Base-by-base conservation (phyloP, 2,797 vertebrate genomes). In the Synaphobranchus kaupii region DNA sequence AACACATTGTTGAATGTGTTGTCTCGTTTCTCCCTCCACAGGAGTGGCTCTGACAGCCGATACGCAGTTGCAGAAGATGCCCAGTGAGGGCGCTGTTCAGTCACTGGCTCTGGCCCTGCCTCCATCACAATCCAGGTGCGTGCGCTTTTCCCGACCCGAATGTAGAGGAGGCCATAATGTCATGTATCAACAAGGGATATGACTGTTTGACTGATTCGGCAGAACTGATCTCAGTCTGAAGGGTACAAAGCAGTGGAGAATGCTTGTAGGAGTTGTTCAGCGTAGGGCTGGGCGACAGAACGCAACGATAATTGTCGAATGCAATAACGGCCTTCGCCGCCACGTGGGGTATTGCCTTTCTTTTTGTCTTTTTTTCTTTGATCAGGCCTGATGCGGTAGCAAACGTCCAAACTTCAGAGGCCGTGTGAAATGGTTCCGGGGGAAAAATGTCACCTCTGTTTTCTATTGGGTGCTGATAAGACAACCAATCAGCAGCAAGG, bases 51-150 rank as follows among this genome's bases (percentile, higher is more conserved):
- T 99, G 90, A 99, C 98, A 63, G 97, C 97, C 34, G 98, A 99
- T 87, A 99, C 98, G 48, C 98, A 97, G 93, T 92, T 99, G 84
- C 98, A 99, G 91, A 98, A 98, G 93, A 98, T 98, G 95, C 99
- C 99, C 28, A 99, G 97, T 90, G 98, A 99, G 88, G 97, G 95
- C 12, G 98, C 97, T 58, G 93, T 98, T 83, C 97, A 98, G 81
- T 97, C 98, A 71, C 94, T 99, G 95, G 97, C 98, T 0, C 93
- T 98, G 89, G 95, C 97, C 0, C 94, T 99, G 88, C 98, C 98
- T 4, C 93, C 97, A 20, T 97, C 97, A 87, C 97, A 98, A 92
- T 94, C 97, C 89, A 98, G 97, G 99, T 99, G 96, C 84, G 2
- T 48, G 48, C 56, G 20, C 56, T 56, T 50, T 50, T 34, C 78